Evolutionary conservation across 2,797 vertebrate genomes (phyloP), one percentile per base, ranked within the genome.

Genomic region (Todus mexicanus): DNA sequence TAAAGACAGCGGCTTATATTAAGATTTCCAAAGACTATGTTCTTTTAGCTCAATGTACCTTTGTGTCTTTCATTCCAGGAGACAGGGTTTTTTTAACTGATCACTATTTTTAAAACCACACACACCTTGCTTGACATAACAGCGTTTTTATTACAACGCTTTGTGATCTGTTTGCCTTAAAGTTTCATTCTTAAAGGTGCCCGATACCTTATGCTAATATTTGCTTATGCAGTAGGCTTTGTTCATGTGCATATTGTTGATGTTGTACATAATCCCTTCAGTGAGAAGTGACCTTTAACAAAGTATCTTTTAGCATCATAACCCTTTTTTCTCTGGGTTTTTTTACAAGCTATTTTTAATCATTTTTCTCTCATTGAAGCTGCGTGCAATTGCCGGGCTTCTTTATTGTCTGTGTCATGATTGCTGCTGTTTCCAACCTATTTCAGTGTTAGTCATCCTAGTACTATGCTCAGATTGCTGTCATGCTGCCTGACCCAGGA

Each of bases 341-440:
- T 72, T 57, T 65, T 31, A 21, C 23, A 76, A 59, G 43, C 2
- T 0, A 5, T 85, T 92, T 87, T 38, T 20, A 15, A 23, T 75
- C 1, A 10, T 59, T 38, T 78, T 90, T 50, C 27, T 84, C 76
- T 38, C n/a, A 20, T 19, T 12, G 38, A 76, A 90, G 57, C 80
- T 75, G 69, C 27, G 38, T 72, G 43, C 3, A 2, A 6, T 90
- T 93, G 63, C 87, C 3, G 21, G 40, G 66, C 37, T 82, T 79
- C 51, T 93, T 87, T 80, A 93, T 93, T 94, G 87, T 91, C 72
- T 89, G 59, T 94, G 64, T 89, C 80, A 27, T 51, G 86, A 76
- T 37, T 70, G 60, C 83, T 94, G 91, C 84, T 78, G 90, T 77
- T 94, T 77, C 42, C 82, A 87, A 4, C 81, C 69, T 13, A 0